A percentile compares a stretch with the other conserved stretches of the same genome.
These are phyloP conservation scores for Paradoxurus hermaphroditus DNA, from an alignment of 2,113 vertebrate species.

Conservation along the genomic window DNA sequence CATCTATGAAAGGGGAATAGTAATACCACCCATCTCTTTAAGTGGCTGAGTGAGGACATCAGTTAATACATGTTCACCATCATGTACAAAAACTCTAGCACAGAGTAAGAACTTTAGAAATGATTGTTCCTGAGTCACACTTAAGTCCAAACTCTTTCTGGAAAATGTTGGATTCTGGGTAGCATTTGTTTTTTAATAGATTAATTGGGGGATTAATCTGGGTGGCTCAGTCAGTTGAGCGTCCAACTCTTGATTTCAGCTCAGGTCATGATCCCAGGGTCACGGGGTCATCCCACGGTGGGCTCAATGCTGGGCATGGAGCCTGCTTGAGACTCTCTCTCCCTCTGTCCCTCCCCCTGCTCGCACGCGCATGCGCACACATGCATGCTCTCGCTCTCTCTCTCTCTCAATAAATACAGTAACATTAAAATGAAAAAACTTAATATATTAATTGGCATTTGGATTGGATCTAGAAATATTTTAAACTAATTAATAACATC, in stretches of 20 bases:
- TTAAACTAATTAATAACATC: background rate
- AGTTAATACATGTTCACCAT: background rate
- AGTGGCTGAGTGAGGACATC: background rate
- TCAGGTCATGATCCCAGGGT: too few relatives aligned
- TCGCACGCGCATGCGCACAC: too few relatives aligned
- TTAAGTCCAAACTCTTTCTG: background rate
- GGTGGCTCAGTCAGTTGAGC: too few relatives aligned
- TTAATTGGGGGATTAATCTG: too few relatives aligned
- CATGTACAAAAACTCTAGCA: background rate
- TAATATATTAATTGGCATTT: constrained; percentile 24
- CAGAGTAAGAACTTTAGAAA: background rate
- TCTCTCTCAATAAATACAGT: too few relatives aligned
- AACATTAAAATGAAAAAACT: too few relatives aligned
- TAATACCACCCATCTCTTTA: background rate
- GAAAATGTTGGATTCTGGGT: background rate
- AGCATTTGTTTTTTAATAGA: background rate
- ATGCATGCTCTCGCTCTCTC: too few relatives aligned
- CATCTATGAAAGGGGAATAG: background rate
- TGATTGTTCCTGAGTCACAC: background rate
- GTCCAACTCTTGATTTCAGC: too few relatives aligned
- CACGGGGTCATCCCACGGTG: too few relatives aligned
- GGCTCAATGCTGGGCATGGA: too few relatives aligned
- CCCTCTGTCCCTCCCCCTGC: too few relatives aligned
- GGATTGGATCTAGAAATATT: background rate
- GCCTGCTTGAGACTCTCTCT: too few relatives aligned